Evolutionary conservation across 1,140 invertebrate genomes (phyloP).

Genomic region (Sarcophaga bullata): DNA sequence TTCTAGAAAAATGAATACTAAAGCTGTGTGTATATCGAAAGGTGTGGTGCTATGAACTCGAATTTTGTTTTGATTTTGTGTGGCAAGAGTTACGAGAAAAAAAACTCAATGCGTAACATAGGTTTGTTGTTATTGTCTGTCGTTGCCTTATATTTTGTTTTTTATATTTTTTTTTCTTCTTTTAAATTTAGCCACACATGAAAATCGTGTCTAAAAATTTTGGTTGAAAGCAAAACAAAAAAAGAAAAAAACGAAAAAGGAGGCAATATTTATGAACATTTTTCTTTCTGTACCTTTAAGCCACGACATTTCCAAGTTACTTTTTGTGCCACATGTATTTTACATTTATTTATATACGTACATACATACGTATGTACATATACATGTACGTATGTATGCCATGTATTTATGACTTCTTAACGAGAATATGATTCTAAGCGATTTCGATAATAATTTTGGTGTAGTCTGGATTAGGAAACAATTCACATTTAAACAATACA

Average conservation of each 20-base stretch:
- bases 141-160: too few species aligned
- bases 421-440: too few species aligned
- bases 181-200: not conserved
- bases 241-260: not conserved
- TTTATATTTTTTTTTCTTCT: not conserved
- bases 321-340: not conserved
- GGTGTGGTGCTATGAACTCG: not conserved
- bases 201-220: slow-evolving; percentile 21
- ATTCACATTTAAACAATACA: too few species aligned
- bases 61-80: slow-evolving; percentile 3
- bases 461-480: too few species aligned
- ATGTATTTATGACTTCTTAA: not conserved
- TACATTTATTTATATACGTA: not conserved
- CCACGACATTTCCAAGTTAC: not conserved
- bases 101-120: not conserved
- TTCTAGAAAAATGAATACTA: not conserved
- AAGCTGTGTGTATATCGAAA: not conserved
- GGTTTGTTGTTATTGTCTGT: not conserved
- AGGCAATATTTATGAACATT: too few species aligned
- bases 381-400: not conserved
- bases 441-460: too few species aligned
- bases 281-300: not conserved
- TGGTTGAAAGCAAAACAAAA: not conserved
- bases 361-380: not conserved
- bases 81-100: not conserved